Evolutionary conservation across 2,113 vertebrate species (phyloP), one percentile per base, ranked within the genome.

Genomic region (Amphiprion ocellaris): DNA sequence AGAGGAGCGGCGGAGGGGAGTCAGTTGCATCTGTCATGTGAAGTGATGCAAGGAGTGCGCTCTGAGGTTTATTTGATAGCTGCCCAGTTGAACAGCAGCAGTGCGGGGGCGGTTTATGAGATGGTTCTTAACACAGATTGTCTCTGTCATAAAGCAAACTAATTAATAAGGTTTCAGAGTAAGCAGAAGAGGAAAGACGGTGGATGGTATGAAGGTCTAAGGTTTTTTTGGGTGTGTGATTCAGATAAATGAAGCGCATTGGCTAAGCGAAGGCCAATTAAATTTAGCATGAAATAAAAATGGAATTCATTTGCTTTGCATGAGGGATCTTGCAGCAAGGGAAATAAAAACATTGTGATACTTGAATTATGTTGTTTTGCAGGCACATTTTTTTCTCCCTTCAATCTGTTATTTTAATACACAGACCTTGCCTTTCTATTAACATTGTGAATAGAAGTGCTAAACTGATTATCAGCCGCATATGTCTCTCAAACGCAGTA

Each of bases 131-230:
- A 89, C 83, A 79, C 78, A 84, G 67, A 78, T 86, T 6, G 79
- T 60, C 67, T 89, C 79, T 81, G 85, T 83, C 90, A 70, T 88
- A 85, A 90, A 89, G 89, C 90, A 90, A 91, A 89, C 83, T 92
- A 91, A 94, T 95, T 92, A 94, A 92, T 89, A 78, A 83, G 85
- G 61, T 82, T 82, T 89, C 73, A 68, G 81, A 77, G 77, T 72
- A 66, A 85, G 62, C 69, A 24, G 9, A 10, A 81, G 78, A 49
- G 58, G 60, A 65, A 74, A 81, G 53, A 66, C 77, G 21, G 24
- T 12, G 72, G 77, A 77, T 14, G 74, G 58, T 81, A 65, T 79
- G 86, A 70, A 77, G 76, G 49, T 49, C 4, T 10, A 16, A 67
- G 41, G 41, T 44, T 44, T 19, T 30, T 60, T 30, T 59, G 47